These are phyloP conservation scores for Dinomys branickii DNA, from an alignment of 2,113 vertebrate species.

Conservation along the genomic window DNA sequence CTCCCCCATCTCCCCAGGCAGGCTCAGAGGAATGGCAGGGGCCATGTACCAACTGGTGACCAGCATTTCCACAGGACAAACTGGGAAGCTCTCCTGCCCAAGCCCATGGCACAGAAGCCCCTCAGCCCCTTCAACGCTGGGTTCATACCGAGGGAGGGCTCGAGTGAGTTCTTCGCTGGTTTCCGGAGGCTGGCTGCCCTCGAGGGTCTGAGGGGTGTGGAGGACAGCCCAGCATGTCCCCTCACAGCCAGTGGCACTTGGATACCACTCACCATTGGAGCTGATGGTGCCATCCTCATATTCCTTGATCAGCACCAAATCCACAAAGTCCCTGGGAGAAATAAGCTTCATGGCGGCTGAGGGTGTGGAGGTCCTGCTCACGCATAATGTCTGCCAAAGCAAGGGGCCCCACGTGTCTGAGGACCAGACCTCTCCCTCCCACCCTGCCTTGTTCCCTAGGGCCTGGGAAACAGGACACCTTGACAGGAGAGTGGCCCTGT, in stretches of 20 bases:
- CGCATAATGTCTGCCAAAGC: slow-evolving; percentile 86
- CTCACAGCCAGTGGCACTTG: fast-evolving
- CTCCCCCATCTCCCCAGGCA: fast-evolving
- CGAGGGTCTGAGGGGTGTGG: background rate
- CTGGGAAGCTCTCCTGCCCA: background rate
- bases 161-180: background rate
- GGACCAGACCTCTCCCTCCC: background rate
- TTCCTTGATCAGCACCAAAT: slow-evolving; percentile 90
- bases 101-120: background rate
- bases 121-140: too few species aligned
- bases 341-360: slow-evolving; percentile 96
- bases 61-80: fast-evolving
- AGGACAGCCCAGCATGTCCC: background rate
- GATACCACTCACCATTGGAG: slow-evolving; percentile 90
- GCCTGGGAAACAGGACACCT: background rate
- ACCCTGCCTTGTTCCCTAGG: fast-evolving
- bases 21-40: fast-evolving
- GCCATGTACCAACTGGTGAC: background rate
- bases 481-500: too few species aligned
- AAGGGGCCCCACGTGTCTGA: background rate
- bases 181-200: background rate
- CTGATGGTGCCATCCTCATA: slow-evolving; percentile 92
- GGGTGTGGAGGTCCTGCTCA: slow-evolving; percentile 93
- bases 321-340: slow-evolving; percentile 96
- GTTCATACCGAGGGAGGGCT: fast-evolving